These are phyloP conservation scores for Sebastes ruberrimus DNA, from an alignment of 2,797 vertebrate genomes.

Conservation along the genomic window DNA sequence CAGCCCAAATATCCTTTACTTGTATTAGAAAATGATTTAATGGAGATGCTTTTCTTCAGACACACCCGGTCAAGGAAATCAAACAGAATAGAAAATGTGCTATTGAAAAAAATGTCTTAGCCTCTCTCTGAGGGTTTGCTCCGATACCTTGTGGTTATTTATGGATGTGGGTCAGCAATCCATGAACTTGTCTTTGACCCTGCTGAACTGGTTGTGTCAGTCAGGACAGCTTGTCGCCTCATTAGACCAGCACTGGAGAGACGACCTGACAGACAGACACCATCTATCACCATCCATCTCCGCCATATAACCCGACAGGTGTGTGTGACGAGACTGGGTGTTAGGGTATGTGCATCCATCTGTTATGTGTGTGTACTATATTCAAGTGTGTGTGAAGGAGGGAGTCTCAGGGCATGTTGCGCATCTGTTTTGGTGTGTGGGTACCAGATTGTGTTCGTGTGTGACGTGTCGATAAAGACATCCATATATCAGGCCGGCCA, in stretches of 20 bases:
- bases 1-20: background rate
- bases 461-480: background rate
- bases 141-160: constrained; percentile 47
- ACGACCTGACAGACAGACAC: constrained; percentile 40
- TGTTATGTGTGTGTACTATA: background rate
- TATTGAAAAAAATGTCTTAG: background rate
- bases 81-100: constrained; percentile 1
- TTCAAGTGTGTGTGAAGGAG: background rate
- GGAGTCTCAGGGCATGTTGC: background rate
- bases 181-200: constrained; percentile 43
- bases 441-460: background rate
- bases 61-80: background rate
- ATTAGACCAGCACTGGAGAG: constrained; percentile 34
- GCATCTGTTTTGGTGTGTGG: constrained; percentile 1
- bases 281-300: constrained; percentile 37
- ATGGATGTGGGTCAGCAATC: constrained; percentile 54
- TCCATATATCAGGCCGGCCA: background rate
- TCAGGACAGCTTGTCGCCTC: constrained; percentile 30
- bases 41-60: background rate
- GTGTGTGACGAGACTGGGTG: background rate
- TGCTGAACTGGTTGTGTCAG: constrained; percentile 42
- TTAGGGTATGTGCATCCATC: background rate
- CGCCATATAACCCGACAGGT: constrained; percentile 19
- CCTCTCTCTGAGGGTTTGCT: constrained; percentile 26
- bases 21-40: background rate